phyloP scores from a whole-genome alignment of 1,140 invertebrate genomes.

The Apis cerana region DNA sequence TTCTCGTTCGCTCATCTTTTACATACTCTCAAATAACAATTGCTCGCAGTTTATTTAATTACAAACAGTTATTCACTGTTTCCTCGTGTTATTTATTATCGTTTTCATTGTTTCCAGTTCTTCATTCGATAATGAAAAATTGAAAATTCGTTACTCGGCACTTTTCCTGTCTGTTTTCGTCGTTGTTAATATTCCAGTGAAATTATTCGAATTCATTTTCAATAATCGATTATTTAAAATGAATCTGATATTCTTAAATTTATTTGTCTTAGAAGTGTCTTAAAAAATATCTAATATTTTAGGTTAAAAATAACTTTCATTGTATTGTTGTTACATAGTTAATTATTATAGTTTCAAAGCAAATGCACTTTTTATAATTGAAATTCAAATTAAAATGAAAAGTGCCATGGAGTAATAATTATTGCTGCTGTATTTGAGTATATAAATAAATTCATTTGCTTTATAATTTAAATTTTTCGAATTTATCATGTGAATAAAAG shows the following conservation, averaged over 20 bases:
- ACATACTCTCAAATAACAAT: slow-evolving; percentile 18
- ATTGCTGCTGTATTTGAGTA: not conserved
- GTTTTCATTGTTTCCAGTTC: not conserved
- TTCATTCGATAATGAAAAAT: not conserved
- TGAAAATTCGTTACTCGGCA: not conserved
- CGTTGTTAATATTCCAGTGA: not conserved
- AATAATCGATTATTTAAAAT: not conserved
- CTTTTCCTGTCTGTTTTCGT: not conserved
- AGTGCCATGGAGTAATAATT: not conserved
- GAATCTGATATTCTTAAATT: too few species aligned
- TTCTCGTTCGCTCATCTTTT: not conserved
- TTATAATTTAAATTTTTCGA: not conserved
- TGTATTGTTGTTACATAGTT: too few species aligned
- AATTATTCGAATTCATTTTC: slow-evolving; percentile 20
- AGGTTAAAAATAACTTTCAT: not conserved
- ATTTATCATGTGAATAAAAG: not conserved
- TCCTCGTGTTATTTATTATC: not conserved
- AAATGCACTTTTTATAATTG: too few species aligned
- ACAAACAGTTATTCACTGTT: not conserved
- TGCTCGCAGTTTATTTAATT: not conserved
- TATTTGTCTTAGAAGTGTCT: not conserved
- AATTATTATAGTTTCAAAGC: too few species aligned
- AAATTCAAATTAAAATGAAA: not conserved
- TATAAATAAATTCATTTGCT: not conserved
- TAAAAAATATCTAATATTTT: not conserved